Evolutionary conservation across 37 sponge, comb jelly and placozoan genomes (phyloP).

Genomic region (Hexactinellida sp.): DNA sequence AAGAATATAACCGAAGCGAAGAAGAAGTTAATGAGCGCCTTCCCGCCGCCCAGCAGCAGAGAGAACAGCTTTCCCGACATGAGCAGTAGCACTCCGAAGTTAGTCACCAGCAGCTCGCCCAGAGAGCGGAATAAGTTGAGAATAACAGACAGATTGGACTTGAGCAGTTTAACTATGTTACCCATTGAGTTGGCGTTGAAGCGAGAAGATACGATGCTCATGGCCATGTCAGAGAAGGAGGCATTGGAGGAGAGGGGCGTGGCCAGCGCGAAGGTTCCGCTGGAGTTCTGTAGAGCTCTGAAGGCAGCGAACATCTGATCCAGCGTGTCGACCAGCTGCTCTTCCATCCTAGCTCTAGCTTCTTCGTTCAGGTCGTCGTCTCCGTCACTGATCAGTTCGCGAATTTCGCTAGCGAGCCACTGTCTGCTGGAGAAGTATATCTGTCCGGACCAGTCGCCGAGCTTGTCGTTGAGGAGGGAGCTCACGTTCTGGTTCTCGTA

Average conservation of each 20-base stretch:
- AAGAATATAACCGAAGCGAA: slow-evolving; percentile 57
- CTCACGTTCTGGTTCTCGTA: neutral
- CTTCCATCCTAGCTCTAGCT: neutral
- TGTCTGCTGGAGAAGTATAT: slow-evolving; percentile 7
- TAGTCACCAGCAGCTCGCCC: neutral
- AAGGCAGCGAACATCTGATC: slow-evolving; percentile 11
- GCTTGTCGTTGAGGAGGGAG: neutral
- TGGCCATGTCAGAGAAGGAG: neutral
- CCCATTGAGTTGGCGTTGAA: neutral
- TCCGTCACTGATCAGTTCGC: neutral
- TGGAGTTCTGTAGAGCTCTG: neutral
- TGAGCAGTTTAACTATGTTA: neutral
- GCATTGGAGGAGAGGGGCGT: neutral
- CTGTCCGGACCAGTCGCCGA: slow-evolving; percentile 1
- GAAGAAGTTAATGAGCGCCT: slow-evolving; percentile 20
- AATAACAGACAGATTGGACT: slow-evolving; percentile 8
- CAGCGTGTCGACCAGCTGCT: slow-evolving; percentile 14
- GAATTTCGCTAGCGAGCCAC: neutral
- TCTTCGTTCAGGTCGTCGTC: neutral
- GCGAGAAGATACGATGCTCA: neutral
- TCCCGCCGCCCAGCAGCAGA: slow-evolving; percentile 15
- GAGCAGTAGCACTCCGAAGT: neutral
- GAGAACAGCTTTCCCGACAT: slow-evolving; percentile 8
- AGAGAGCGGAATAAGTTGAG: slow-evolving; percentile 17
- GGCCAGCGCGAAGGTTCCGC: neutral